phyloP scores from a whole-genome alignment of 2,797 vertebrate species.

The Lemur catta region DNA sequence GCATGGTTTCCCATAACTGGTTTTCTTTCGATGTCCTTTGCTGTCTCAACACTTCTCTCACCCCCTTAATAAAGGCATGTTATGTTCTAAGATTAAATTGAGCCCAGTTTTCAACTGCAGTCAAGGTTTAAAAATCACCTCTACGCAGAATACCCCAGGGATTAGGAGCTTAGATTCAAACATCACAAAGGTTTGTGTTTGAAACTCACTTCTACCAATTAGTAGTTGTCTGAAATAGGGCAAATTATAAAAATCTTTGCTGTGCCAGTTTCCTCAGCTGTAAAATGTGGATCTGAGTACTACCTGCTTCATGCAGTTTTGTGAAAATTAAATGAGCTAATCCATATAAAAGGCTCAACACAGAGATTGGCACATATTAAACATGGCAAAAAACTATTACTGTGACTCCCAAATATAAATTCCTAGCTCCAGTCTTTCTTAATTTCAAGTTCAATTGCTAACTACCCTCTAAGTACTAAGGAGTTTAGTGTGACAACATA shows the following conservation, averaged over 20 bases:
- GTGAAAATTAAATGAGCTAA: background rate
- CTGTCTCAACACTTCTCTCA: background rate
- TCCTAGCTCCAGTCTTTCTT: background rate
- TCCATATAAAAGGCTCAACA: background rate
- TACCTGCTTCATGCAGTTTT: background rate
- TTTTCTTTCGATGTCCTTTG: background rate
- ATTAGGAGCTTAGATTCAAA: background rate
- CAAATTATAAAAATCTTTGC: background rate
- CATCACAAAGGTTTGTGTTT: background rate
- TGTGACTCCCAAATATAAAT: background rate
- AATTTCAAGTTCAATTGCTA: background rate
- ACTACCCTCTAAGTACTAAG: background rate
- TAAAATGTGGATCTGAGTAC: background rate
- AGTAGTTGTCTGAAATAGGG: background rate
- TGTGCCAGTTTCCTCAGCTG: background rate
- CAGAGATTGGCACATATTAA: background rate
- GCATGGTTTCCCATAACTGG: background rate
- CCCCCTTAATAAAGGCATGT: background rate
- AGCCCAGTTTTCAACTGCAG: background rate
- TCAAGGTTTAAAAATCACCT: background rate
- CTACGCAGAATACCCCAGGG: background rate
- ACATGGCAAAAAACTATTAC: background rate
- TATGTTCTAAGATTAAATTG: background rate
- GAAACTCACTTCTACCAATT: background rate
- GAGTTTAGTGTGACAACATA: background rate